Evolutionary conservation across 2,113 vertebrate species (phyloP).

Genomic region (Etia nguti): DNA sequence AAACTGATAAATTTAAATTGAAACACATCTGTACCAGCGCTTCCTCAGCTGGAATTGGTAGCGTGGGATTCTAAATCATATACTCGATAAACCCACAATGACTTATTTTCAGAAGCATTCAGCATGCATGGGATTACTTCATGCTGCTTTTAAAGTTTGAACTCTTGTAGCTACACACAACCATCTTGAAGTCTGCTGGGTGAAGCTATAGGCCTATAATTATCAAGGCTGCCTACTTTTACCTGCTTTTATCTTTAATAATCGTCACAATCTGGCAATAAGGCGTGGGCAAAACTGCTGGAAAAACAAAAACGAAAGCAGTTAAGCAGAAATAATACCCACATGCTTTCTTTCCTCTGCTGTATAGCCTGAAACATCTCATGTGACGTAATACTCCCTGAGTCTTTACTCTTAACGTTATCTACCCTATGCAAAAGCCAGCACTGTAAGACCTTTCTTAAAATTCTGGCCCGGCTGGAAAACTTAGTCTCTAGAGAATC

Average conservation of each 20-base stretch:
- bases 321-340: not conserved
- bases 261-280: not conserved
- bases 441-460: not conserved
- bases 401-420: not conserved
- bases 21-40: not conserved
- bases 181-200: not conserved
- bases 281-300: not conserved
- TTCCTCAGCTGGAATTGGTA: not conserved
- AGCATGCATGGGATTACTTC: not conserved
- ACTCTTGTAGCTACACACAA: not conserved
- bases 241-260: not conserved
- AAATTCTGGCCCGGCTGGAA: not conserved
- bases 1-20: not conserved
- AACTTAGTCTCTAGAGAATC: not conserved
- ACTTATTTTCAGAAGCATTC: not conserved
- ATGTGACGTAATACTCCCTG: no score
- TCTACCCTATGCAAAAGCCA: not conserved
- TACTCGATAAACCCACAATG: not conserved
- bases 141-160: not conserved
- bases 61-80: not conserved
- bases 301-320: not conserved
- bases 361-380: not conserved
- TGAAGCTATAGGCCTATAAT: not conserved
- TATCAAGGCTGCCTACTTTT: not conserved
- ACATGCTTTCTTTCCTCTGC: not conserved